phyloP scores from a whole-genome alignment of 53 echinoderm and acorn worm genomes.

The Holothuria leucospilota region DNA sequence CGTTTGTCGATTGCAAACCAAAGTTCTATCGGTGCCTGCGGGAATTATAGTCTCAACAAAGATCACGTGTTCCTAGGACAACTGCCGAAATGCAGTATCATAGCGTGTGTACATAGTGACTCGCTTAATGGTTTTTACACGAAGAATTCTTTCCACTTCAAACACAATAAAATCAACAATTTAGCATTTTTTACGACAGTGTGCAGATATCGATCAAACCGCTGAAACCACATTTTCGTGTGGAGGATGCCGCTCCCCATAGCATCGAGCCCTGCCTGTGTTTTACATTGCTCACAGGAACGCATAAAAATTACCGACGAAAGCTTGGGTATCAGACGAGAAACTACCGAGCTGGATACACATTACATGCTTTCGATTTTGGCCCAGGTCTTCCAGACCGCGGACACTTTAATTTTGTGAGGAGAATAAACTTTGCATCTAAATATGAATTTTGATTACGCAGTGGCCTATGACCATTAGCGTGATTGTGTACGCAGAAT shows the following conservation, averaged over 20 bases:
- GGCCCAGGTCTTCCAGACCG: slow-evolving; percentile 53
- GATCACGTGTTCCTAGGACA: too few relatives aligned
- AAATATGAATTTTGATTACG: too few relatives aligned
- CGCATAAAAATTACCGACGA: slow-evolving; percentile 49
- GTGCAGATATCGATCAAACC: slow-evolving; percentile 50
- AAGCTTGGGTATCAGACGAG: slow-evolving; percentile 28
- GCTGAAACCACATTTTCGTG: slow-evolving; percentile 33
- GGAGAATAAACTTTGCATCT: slow-evolving; percentile 53
- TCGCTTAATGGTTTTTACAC: slow-evolving; percentile 59
- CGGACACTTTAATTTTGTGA: slow-evolving; percentile 64
- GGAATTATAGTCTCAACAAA: too few relatives aligned
- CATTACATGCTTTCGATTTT: slow-evolving; percentile 53
- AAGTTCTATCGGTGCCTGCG: too few relatives aligned
- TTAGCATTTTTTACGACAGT: slow-evolving; percentile 49
- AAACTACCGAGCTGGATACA: slow-evolving; percentile 55
- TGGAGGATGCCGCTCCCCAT: not conserved
- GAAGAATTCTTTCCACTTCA: slow-evolving; percentile 71
- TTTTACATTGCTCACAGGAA: slow-evolving; percentile 38
- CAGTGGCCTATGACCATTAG: too few relatives aligned
- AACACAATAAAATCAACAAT: slow-evolving; percentile 43
- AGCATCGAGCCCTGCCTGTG: slow-evolving; percentile 40
- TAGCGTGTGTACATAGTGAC: slow-evolving; percentile 56
- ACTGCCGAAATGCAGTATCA: slow-evolving; percentile 33
- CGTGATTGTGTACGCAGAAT: too few relatives aligned
- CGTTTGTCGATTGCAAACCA: slow-evolving; percentile 48